phyloP scores from a whole-genome alignment of 2,888 invertebrate genomes.

The Drepana falcataria region DNA sequence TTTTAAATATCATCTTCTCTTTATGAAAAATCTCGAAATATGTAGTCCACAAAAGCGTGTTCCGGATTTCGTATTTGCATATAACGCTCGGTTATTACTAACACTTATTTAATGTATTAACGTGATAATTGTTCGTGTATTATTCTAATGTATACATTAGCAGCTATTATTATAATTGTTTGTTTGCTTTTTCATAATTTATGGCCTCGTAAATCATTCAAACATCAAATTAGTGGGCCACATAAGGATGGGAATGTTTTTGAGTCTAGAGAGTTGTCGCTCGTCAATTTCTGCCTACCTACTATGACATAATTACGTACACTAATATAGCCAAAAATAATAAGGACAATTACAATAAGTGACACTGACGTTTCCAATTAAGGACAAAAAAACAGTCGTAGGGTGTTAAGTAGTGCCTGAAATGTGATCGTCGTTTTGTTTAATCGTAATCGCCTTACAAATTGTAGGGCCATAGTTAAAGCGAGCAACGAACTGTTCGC shows the following conservation, averaged over 20 bases:
- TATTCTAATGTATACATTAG: background rate
- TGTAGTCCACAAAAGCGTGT: background rate
- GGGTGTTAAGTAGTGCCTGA: constrained; percentile 55
- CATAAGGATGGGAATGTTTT: too few species aligned
- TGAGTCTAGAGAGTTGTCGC: too few species aligned
- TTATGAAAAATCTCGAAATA: background rate
- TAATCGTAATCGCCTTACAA: constrained; percentile 31
- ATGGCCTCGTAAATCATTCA: too few species aligned
- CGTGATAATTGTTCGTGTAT: background rate
- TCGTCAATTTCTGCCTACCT: too few species aligned
- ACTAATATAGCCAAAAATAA: background rate
- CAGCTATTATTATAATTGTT: too few species aligned
- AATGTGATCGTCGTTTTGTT: constrained; percentile 42
- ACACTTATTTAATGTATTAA: background rate
- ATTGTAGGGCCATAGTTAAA: constrained; percentile 19
- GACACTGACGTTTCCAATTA: constrained; percentile 40
- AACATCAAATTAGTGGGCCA: too few species aligned
- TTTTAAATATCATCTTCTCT: background rate
- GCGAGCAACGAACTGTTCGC: background rate
- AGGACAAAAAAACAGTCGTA: constrained; percentile 27
- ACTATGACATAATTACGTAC: too few species aligned
- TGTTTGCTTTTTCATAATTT: too few species aligned
- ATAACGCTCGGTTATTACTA: background rate
- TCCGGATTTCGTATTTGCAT: background rate
- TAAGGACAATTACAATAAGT: constrained; percentile 5